These are phyloP conservation scores for Conus ventricosus DNA, from an alignment of 1,140 invertebrate species.

Conservation along the genomic window DNA sequence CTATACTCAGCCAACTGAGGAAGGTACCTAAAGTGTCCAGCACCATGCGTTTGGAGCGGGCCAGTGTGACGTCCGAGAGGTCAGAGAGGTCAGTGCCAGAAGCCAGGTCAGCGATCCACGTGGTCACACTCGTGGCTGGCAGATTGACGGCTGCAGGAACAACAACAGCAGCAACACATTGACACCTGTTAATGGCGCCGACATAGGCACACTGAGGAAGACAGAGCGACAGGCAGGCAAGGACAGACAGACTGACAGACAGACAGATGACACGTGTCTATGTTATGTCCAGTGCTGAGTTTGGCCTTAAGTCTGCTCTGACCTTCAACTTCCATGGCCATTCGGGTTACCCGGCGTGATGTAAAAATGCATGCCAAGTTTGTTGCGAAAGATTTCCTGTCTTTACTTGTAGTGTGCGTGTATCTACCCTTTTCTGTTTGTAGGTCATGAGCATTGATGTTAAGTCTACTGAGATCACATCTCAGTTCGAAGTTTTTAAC, in stretches of 20 bases:
- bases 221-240: too few species aligned
- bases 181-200: background rate
- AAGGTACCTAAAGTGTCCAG: conserved; percentile 55
- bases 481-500: too few species aligned
- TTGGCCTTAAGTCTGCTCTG: too few species aligned
- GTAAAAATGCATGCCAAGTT: too few species aligned
- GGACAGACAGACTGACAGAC: background rate
- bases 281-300: too few species aligned
- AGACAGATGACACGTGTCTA: background rate
- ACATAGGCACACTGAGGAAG: background rate
- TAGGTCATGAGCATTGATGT: too few species aligned
- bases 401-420: too few species aligned
- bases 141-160: background rate
- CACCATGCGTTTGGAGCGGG: conserved; percentile 63
- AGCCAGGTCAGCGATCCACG: conserved; percentile 49
- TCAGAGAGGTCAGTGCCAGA: conserved; percentile 46
- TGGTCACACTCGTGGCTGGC: conserved; percentile 43
- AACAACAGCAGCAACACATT: background rate
- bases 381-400: too few species aligned
- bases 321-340: too few species aligned
- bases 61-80: conserved; percentile 50
- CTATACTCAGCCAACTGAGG: background rate
- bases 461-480: too few species aligned
- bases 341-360: too few species aligned
- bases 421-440: too few species aligned